Base-by-base conservation (phyloP, 1,140 invertebrate genomes). In the Dreissena polymorpha region DNA sequence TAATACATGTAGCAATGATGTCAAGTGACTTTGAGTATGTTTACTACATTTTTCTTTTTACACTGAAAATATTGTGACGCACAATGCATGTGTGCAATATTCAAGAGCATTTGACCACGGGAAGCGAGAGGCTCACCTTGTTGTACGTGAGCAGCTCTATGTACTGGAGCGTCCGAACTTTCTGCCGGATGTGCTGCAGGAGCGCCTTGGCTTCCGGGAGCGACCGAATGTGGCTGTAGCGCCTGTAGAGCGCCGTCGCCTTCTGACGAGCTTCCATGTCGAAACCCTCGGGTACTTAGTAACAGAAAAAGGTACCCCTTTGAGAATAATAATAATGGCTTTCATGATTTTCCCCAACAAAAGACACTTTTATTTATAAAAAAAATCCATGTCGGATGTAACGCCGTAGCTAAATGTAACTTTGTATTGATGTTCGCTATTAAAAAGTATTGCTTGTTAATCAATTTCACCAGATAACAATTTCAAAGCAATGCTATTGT, bases 91-190 rank as follows among this genome's bases (percentile, higher is more conserved):
- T 39, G 2, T 39, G 2, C 39, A 39, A 39, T 39, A 39, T 39
- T 39, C 2, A 39, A 39, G 39, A 39, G 3, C 39, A 8, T 39
- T 39, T 39, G 2, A 39, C 8, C 39, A 39, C 39, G 3, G 39
- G 39, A 39, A 39, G 57, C 57, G 21, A 60, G 21, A 3, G 16
- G 10, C 57, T 18, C 57, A 60, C 57, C 69, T 83, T 85, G 78
- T 78, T 73, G 68, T 85, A 87, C 0, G 83, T 83, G 60, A 87
- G 39, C 13, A 85, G 51, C 60, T 87, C 86, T 27, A 87, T 70
- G 51, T 79, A 55, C 0, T 85, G 55, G 49, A 87, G 76, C 67
- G 80, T 76, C 51, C 49, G 83, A 27, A 81, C 68, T 39, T 77
- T 80, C 16, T 80, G 69, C 8, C 75, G 79, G 68, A 87, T 69